Conservation (phyloP, 1,140 invertebrate species). For the Rhagoletis pomonella region DNA sequence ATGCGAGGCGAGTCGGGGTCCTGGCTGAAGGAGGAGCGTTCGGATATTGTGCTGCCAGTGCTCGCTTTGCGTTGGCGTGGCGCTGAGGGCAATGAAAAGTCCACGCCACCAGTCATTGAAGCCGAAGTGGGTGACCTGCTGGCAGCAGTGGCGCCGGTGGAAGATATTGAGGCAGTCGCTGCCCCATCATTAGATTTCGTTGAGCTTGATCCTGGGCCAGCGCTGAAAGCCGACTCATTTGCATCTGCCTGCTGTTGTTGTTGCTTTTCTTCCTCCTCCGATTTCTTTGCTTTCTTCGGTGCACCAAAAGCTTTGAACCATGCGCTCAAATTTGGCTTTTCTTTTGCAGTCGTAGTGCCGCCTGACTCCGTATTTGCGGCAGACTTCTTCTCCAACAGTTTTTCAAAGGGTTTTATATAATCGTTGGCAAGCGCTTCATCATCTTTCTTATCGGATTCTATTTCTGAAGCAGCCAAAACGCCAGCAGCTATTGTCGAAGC, state of each 20-base stretch:
- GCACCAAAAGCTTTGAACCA: constrained; percentile 94
- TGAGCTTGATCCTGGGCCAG: constrained; percentile 9
- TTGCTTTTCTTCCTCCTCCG: constrained; percentile 74
- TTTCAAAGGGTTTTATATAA: constrained; percentile 63
- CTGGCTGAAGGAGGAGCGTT: constrained; percentile 84
- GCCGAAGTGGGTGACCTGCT: constrained; percentile 59
- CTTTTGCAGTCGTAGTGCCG: constrained; percentile 75
- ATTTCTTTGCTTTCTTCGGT: constrained; percentile 78
- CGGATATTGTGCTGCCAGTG: constrained; percentile 83
- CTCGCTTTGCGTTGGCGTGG: constrained; percentile 79
- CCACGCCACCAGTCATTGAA: constrained; percentile 60
- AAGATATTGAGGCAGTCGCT: constrained; percentile 22
- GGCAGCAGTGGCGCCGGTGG: constrained; percentile 59
- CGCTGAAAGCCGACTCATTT: constrained; percentile 11
- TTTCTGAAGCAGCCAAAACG: not conserved
- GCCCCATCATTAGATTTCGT: constrained; percentile 27
- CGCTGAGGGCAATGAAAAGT: constrained; percentile 67
- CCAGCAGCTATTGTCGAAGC: constrained; percentile 7
- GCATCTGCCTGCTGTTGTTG: not conserved
- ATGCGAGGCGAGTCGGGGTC: constrained; percentile 82
- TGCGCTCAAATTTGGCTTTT: constrained; percentile 89
- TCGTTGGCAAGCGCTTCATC: constrained; percentile 56
- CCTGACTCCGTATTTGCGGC: not conserved
- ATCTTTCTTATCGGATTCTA: not conserved
- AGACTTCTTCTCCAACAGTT: constrained; percentile 62